Evolutionary conservation across 2,888 invertebrate species (phyloP).

Genomic region (Thera britannica): DNA sequence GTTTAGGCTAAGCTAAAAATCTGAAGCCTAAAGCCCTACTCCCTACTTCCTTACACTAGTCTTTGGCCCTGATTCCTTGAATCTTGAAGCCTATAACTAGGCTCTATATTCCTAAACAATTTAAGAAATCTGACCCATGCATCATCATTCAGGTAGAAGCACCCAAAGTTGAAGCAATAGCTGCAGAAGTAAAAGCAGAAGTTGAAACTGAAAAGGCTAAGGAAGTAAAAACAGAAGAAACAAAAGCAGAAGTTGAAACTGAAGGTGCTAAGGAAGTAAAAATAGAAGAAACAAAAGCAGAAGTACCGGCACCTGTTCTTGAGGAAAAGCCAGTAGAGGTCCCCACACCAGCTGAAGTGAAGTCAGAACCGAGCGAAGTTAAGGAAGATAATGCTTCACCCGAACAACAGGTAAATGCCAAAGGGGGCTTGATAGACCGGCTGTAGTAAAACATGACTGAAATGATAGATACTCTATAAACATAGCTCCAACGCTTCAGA

Average conservation of each 20-base stretch:
- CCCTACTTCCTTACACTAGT: too few species aligned
- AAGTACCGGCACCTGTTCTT: conserved; percentile 27
- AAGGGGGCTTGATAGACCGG: background rate
- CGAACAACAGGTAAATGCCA: conserved; percentile 28
- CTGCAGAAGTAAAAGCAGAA: conserved; percentile 25
- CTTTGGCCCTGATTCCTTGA: too few species aligned
- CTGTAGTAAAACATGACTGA: background rate
- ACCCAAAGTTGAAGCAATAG: conserved; percentile 13
- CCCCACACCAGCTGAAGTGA: conserved; percentile 29
- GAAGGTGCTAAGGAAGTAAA: conserved; percentile 11
- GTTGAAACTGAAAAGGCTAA: conserved; percentile 2
- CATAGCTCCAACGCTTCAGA: too few species aligned
- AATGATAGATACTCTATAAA: background rate
- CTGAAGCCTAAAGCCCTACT: background rate
- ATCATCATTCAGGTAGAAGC: conserved; percentile 14
- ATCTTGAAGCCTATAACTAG: too few species aligned
- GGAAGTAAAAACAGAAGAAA: conserved; percentile 13
- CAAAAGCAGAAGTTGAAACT: conserved; percentile 10
- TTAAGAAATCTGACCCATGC: background rate
- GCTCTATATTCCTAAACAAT: background rate
- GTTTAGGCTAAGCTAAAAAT: too few species aligned
- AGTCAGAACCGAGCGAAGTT: conserved; percentile 25
- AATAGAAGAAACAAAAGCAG: conserved; percentile 20
- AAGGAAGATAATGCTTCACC: conserved; percentile 22
- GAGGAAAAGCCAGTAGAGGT: conserved; percentile 33